A percentile compares a stretch with the other conserved stretches of the same genome.
Conservation (phyloP, 2,113 vertebrate genomes). For the Mobula birostris region DNA sequence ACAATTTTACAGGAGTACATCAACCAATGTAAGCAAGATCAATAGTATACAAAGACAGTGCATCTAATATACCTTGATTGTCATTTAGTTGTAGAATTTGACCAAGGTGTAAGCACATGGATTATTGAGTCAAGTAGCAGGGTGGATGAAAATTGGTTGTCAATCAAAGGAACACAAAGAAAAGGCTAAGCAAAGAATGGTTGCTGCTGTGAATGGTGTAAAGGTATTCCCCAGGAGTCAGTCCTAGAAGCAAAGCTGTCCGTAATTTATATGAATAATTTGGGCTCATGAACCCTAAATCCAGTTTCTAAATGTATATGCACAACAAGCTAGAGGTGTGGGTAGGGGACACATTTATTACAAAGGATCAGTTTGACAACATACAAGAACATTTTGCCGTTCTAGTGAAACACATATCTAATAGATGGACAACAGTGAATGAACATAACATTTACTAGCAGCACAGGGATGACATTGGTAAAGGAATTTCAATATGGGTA, state of each 20-base stretch:
- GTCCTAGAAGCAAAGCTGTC: neutral
- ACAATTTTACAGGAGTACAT: neutral
- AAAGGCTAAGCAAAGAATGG: neutral
- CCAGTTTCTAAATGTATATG: neutral
- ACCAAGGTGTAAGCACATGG: neutral
- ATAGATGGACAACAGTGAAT: too few relatives aligned
- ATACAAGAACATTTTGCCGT: too few relatives aligned
- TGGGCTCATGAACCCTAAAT: neutral
- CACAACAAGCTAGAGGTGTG: neutral
- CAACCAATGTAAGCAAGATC: neutral
- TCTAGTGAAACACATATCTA: too few relatives aligned
- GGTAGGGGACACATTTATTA: too few relatives aligned
- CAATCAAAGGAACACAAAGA: neutral
- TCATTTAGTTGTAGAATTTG: too few relatives aligned
- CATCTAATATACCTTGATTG: too few relatives aligned
- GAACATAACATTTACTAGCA: too few relatives aligned
- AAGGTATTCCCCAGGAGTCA: neutral
- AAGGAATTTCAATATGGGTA: too few relatives aligned
- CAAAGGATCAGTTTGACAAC: too few relatives aligned
- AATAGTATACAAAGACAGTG: neutral
- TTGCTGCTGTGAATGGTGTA: neutral
- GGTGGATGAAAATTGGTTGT: neutral
- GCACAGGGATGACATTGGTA: too few relatives aligned
- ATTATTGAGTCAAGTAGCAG: neutral
- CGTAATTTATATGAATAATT: neutral